Percentiles rank a stretch among this genome's conserved stretches.
Conservation (phyloP, 2,888 invertebrate genomes). For the Parapristionchus giblindavisi region DNA sequence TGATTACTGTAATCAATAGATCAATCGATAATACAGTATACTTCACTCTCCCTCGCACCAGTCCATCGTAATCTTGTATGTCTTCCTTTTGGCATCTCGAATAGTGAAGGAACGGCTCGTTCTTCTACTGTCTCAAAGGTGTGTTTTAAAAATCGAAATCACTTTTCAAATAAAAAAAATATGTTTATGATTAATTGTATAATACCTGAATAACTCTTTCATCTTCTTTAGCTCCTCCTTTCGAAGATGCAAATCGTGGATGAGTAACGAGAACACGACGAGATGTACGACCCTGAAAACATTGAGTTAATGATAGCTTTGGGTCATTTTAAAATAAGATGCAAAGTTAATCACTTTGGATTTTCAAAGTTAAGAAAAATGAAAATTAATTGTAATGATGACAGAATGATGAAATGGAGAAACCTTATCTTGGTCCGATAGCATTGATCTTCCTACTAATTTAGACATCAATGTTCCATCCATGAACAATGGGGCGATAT, state of each 20-base stretch:
- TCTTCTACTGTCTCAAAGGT: conserved; percentile 56
- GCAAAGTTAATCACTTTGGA: too few relatives aligned
- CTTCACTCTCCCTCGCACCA: conserved; percentile 62
- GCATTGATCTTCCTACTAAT: conserved; percentile 41
- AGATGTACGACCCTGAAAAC: conserved; percentile 12
- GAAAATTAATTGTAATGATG: not conserved
- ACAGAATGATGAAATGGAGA: not conserved
- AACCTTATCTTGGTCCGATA: conserved; percentile 55
- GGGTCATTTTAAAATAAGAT: too few relatives aligned
- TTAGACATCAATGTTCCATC: conserved; percentile 40
- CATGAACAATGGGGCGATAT: conserved; percentile 59
- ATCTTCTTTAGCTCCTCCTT: conserved; percentile 27
- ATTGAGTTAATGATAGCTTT: too few relatives aligned
- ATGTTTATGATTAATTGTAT: too few relatives aligned
- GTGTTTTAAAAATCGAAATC: conserved; percentile 4
- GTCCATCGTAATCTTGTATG: conserved; percentile 64
- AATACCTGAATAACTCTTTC: conserved; percentile 34
- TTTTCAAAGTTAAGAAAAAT: too few relatives aligned
- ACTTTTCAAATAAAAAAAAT: not conserved
- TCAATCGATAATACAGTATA: conserved; percentile 34
- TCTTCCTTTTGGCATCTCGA: conserved; percentile 58
- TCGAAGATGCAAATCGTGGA: conserved; percentile 34
- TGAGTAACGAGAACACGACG: conserved; percentile 38
- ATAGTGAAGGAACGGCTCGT: conserved; percentile 57
- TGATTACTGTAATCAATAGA: not conserved